These are phyloP conservation scores for Ephestia elutella DNA, from an alignment of 1,140 invertebrate species.

Conservation along the genomic window DNA sequence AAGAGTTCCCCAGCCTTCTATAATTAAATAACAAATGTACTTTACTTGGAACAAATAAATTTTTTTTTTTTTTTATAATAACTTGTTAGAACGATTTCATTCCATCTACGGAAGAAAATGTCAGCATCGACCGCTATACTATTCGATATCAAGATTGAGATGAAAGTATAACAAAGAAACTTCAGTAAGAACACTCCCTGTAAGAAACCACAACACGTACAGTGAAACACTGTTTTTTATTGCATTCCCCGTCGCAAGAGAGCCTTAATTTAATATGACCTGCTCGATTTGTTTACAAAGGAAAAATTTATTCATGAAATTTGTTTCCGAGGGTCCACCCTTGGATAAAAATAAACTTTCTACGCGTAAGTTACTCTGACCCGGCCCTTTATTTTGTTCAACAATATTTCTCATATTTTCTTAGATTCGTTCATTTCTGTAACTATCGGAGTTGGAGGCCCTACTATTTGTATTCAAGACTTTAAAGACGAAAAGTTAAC, in stretches of 20 bases:
- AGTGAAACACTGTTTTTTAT: slow-evolving; percentile 32
- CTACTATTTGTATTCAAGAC: neutral
- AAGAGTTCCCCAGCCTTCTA: too few relatives aligned
- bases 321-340: slow-evolving; percentile 50
- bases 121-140: too few relatives aligned
- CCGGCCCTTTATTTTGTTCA: slow-evolving; percentile 22
- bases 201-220: slow-evolving; percentile 15
- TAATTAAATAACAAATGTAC: too few relatives aligned
- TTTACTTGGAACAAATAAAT: too few relatives aligned
- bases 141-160: too few relatives aligned
- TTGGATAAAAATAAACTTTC: slow-evolving; percentile 49
- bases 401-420: slow-evolving; percentile 36
- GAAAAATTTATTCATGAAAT: slow-evolving; percentile 71
- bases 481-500: too few relatives aligned
- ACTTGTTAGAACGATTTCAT: too few relatives aligned
- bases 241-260: slow-evolving; percentile 36
- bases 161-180: too few relatives aligned
- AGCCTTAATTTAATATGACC: slow-evolving; percentile 61
- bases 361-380: slow-evolving; percentile 46
- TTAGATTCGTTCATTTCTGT: slow-evolving; percentile 13
- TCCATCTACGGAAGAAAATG: too few relatives aligned
- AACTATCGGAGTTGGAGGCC: slow-evolving; percentile 2
- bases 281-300: slow-evolving; percentile 68
- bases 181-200: too few relatives aligned
- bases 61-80: too few relatives aligned